A percentile compares a stretch with the other conserved stretches of the same genome.
These are phyloP conservation scores for Dolichoris vasculosae DNA, from an alignment of 1,140 invertebrate genomes.

Conservation along the genomic window DNA sequence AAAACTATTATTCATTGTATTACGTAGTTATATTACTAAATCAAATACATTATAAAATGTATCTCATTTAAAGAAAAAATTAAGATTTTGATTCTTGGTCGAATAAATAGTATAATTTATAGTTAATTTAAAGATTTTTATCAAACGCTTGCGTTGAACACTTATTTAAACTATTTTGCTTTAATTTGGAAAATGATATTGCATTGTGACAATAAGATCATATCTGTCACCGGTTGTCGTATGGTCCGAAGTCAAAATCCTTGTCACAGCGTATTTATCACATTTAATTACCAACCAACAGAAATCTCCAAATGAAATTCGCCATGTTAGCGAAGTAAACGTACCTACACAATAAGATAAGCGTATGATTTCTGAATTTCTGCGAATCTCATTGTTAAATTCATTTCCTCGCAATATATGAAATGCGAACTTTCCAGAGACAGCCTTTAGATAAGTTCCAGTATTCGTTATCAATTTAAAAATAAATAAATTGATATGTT, in stretches of 20 bases:
- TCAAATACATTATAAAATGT: no score
- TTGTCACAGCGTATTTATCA: background rate
- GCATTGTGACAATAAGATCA: background rate
- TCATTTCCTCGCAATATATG: conserved; percentile 13
- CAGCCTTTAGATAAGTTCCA: background rate
- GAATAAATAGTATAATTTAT: no score
- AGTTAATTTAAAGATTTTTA: no score
- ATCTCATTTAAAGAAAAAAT: no score
- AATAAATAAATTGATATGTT: conserved; percentile 27
- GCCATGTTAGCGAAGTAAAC: background rate
- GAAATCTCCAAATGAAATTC: conserved; percentile 28
- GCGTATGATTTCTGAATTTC: conserved; percentile 14
- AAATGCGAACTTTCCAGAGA: background rate
- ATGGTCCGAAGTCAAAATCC: background rate
- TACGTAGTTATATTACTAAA: no score
- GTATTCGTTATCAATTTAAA: conserved; percentile 7
- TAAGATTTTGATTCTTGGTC: no score
- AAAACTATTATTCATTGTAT: no score
- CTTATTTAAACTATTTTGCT: background rate
- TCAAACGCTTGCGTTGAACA: no score
- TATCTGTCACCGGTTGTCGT: conserved; percentile 21
- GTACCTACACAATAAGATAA: background rate
- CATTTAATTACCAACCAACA: background rate
- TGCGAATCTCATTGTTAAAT: conserved; percentile 23
- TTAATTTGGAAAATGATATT: conserved; percentile 22